Conservation (phyloP, 2,888 invertebrate species). For the Calliopum simillimum region DNA sequence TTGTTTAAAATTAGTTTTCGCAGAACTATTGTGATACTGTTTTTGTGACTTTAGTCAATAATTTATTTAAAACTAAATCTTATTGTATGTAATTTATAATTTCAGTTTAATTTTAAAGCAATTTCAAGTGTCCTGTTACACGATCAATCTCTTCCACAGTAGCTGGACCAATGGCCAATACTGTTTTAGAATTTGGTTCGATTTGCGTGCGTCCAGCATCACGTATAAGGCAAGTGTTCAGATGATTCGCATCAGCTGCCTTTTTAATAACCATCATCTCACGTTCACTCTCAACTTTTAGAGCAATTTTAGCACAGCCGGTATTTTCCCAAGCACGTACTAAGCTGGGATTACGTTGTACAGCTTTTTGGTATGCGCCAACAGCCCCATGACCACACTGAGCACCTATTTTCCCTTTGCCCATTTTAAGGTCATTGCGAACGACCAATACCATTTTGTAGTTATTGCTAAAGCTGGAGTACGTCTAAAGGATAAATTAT, state of each 20-base stretch:
- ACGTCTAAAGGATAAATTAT: conserved; percentile 48
- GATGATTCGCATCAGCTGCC: conserved; percentile 76
- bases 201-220: conserved; percentile 97
- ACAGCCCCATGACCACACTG: conserved; percentile 97
- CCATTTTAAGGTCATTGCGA: conserved; percentile 92
- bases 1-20: too few species aligned
- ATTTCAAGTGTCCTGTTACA: conserved; percentile 89
- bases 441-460: conserved; percentile 89
- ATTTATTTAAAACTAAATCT: too few species aligned
- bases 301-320: conserved; percentile 90
- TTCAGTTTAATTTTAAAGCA: conserved; percentile 71
- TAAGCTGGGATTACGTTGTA: conserved; percentile 72
- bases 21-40: too few species aligned
- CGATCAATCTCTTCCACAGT: conserved; percentile 79
- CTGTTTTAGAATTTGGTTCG: conserved; percentile 87
- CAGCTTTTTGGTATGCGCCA: conserved; percentile 81
- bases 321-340: conserved; percentile 72
- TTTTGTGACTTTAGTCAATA: too few species aligned
- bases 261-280: conserved; percentile 77
- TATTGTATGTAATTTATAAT: too few species aligned
- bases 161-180: conserved; percentile 93
- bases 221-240: conserved; percentile 80
- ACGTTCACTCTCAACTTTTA: conserved; percentile 82
- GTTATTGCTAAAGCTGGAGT: conserved; percentile 68
- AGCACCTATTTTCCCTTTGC: conserved; percentile 93